Evolutionary conservation across 2,113 vertebrate genomes (phyloP).

Genomic region (Neodontobutis hainanensis): DNA sequence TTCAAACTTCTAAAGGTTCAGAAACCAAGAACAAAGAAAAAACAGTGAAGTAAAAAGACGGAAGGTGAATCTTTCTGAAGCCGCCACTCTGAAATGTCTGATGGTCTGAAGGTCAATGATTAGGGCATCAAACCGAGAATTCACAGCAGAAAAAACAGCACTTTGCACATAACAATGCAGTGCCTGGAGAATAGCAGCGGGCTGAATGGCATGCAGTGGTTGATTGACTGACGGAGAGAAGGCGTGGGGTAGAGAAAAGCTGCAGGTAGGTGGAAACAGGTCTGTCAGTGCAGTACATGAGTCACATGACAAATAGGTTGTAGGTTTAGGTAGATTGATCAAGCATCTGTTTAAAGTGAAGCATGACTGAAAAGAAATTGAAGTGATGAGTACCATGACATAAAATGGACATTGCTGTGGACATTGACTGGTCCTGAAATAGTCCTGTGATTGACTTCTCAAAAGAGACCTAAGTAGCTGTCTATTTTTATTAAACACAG

Average conservation of each 20-base stretch:
- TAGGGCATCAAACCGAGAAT: not conserved
- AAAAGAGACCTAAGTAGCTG: not conserved
- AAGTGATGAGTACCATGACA: not conserved
- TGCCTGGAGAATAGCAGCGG: not conserved
- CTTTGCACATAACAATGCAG: not conserved
- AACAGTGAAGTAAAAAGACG: not conserved
- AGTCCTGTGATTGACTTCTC: not conserved
- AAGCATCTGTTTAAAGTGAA: not conserved
- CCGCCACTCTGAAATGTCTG: not conserved
- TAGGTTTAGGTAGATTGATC: not conserved
- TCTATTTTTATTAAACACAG: too few species aligned
- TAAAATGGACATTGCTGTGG: too few species aligned
- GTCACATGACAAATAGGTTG: not conserved
- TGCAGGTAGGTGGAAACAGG: not conserved
- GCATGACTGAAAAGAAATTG: not conserved
- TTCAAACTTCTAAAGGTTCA: not conserved
- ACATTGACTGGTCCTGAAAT: too few species aligned
- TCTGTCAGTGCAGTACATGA: not conserved
- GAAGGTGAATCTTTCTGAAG: not conserved
- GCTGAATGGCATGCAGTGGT: conserved; percentile 1
- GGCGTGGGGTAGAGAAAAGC: not conserved
- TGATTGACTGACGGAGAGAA: conserved; percentile 1
- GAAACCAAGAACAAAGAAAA: not conserved
- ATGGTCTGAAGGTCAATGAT: conserved; percentile 3
- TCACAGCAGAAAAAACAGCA: conserved; percentile 3